phyloP scores from a whole-genome alignment of 2,888 invertebrate genomes.

The Kryphioiulus occultus region DNA sequence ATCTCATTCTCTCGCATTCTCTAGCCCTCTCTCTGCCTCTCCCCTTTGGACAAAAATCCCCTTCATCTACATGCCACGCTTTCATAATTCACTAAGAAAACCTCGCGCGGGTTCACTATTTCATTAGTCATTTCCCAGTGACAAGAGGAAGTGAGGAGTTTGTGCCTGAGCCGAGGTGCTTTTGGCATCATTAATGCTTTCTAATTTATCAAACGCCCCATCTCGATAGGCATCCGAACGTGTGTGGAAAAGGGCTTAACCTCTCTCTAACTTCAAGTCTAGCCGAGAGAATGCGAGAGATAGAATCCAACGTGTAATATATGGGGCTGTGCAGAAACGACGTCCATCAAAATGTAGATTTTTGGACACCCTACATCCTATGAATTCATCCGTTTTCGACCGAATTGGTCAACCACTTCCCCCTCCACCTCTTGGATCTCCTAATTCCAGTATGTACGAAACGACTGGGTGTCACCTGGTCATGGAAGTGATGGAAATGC shows the following conservation, averaged over 20 bases:
- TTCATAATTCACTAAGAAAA: conserved; percentile 2
- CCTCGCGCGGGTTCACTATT: not conserved
- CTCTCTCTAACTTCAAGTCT: not conserved
- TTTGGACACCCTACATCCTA: no score
- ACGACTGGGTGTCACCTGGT: no score
- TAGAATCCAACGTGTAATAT: no score
- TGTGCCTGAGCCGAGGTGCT: not conserved
- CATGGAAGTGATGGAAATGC: no score
- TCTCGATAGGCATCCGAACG: not conserved
- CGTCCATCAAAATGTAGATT: no score
- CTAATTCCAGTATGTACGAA: no score
- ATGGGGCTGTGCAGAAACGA: no score
- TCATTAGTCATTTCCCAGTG: conserved; percentile 3
- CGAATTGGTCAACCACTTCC: no score
- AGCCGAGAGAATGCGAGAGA: not conserved
- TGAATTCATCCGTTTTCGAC: no score
- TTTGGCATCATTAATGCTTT: not conserved
- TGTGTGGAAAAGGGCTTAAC: not conserved
- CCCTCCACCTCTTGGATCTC: no score
- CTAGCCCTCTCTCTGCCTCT: not conserved
- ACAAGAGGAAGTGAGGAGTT: conserved; percentile 32
- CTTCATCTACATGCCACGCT: not conserved
- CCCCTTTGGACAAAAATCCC: no score
- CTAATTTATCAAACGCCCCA: not conserved
- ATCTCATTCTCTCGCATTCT: not conserved